Conservation (phyloP, 2,113 vertebrate genomes). For the Isichthys henryi region DNA sequence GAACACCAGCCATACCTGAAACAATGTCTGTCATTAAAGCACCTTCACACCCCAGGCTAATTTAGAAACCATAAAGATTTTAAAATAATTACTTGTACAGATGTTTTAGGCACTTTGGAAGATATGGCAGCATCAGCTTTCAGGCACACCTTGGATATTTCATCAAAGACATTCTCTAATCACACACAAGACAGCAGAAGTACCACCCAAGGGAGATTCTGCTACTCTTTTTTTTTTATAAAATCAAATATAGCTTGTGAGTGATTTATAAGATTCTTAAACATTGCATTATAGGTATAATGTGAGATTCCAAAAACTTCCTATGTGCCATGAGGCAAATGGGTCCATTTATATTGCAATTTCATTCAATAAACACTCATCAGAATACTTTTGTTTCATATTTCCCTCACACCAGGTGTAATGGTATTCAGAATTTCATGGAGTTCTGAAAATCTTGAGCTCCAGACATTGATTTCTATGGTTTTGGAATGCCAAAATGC, state of each 20-base stretch:
- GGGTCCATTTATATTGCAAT: not conserved
- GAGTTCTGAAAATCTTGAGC: not conserved
- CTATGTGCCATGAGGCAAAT: not conserved
- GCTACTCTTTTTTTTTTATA: not conserved
- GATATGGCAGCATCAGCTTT: not conserved
- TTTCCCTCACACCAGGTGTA: slow-evolving; percentile 2
- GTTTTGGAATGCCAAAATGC: not conserved
- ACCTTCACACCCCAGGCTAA: not conserved
- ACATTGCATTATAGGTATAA: not conserved
- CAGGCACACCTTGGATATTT: not conserved
- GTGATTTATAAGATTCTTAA: not conserved
- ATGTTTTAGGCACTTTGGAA: not conserved
- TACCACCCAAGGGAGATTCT: not conserved
- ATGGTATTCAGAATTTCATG: not conserved
- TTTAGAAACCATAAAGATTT: not conserved
- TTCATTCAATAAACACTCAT: not conserved
- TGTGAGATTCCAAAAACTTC: not conserved
- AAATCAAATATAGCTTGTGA: not conserved
- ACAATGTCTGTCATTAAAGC: not conserved
- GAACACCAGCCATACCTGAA: not conserved
- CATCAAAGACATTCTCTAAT: not conserved
- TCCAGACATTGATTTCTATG: slow-evolving; percentile 16
- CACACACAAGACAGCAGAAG: not conserved
- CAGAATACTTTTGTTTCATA: slow-evolving; percentile 1
- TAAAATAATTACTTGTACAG: not conserved